A percentile compares a stretch with the other conserved stretches of the same genome.
phyloP scores from a whole-genome alignment of 1,140 invertebrate genomes.

The Littorina saxatilis region DNA sequence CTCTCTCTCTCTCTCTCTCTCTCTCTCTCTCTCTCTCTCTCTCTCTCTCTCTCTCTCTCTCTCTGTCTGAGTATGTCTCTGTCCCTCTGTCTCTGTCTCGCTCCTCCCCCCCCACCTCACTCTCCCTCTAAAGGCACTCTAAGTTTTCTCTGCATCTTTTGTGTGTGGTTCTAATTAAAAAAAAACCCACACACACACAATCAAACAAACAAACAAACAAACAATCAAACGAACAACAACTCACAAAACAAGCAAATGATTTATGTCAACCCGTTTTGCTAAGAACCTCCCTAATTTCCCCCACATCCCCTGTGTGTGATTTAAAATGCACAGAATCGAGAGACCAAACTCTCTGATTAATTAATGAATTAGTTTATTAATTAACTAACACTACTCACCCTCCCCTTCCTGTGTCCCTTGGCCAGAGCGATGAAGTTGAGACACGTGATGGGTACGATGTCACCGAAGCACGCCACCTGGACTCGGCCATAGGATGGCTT shows the following conservation, averaged over 20 bases:
- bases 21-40: background rate
- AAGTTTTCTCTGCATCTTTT: too few relatives aligned
- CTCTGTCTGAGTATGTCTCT: too few relatives aligned
- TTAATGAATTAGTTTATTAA: too few relatives aligned
- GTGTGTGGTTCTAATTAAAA: too few relatives aligned
- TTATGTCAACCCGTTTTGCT: too few relatives aligned
- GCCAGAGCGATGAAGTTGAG: constrained; percentile 73
- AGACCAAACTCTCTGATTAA: too few relatives aligned
- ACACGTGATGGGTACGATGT: constrained; percentile 73
- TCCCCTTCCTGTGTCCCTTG: constrained; percentile 67
- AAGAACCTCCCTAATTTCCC: too few relatives aligned
- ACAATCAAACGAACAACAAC: background rate
- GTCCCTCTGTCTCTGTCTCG: too few relatives aligned
- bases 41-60: background rate
- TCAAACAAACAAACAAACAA: background rate
- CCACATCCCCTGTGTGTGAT: too few relatives aligned
- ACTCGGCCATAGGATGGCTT: constrained; percentile 57
- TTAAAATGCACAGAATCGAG: too few relatives aligned
- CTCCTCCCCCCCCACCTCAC: too few relatives aligned
- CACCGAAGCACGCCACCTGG: constrained; percentile 73
- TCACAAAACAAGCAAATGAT: too few relatives aligned
- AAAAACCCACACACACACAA: background rate
- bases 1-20: background rate
- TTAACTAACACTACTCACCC: constrained; percentile 51
- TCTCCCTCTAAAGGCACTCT: background rate